Evolutionary conservation across 2,797 vertebrate genomes (phyloP).

Genomic region (Leptoclinus maculatus): DNA sequence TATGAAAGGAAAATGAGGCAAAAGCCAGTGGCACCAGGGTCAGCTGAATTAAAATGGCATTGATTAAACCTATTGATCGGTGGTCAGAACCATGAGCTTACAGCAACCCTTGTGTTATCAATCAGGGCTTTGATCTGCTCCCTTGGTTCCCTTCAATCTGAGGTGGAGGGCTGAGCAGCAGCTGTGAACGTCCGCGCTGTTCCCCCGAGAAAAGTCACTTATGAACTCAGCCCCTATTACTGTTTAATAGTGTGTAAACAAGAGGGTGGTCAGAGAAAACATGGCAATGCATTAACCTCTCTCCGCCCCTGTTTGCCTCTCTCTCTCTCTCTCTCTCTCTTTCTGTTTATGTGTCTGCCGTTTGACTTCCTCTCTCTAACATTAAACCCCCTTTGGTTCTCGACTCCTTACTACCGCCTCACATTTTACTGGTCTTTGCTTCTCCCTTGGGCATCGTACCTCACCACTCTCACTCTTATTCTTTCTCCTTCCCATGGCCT

Average conservation of each 20-base stretch:
- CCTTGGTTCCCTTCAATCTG: constrained; percentile 24
- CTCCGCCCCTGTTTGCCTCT: constrained; percentile 42
- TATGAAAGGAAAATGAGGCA: constrained; percentile 27
- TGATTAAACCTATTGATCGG: constrained; percentile 71
- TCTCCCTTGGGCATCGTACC: constrained; percentile 33
- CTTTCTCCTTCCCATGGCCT: constrained; percentile 51
- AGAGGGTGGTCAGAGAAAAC: constrained; percentile 59
- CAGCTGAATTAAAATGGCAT: constrained; percentile 67
- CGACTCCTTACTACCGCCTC: constrained; percentile 33
- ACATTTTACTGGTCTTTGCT: constrained; percentile 41
- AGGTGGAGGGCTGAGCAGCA: constrained; percentile 38
- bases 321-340: constrained; percentile 23
- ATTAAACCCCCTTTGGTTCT: constrained; percentile 37
- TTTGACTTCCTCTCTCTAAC: constrained; percentile 37
- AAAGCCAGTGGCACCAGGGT: constrained; percentile 32
- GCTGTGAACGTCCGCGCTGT: constrained; percentile 36
- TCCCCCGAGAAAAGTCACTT: constrained; percentile 62
- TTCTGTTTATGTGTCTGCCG: constrained; percentile 36
- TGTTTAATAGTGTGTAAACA: constrained; percentile 78
- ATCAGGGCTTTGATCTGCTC: constrained; percentile 61
- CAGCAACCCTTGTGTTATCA: constrained; percentile 56
- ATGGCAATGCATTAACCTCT: constrained; percentile 70
- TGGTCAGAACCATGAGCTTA: constrained; percentile 59
- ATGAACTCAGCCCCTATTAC: constrained; percentile 71
- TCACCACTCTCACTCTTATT: constrained; percentile 46